Evolutionary conservation across 2,113 vertebrate genomes (phyloP).

Genomic region (Speoplatyrhinus poulsoni): DNA sequence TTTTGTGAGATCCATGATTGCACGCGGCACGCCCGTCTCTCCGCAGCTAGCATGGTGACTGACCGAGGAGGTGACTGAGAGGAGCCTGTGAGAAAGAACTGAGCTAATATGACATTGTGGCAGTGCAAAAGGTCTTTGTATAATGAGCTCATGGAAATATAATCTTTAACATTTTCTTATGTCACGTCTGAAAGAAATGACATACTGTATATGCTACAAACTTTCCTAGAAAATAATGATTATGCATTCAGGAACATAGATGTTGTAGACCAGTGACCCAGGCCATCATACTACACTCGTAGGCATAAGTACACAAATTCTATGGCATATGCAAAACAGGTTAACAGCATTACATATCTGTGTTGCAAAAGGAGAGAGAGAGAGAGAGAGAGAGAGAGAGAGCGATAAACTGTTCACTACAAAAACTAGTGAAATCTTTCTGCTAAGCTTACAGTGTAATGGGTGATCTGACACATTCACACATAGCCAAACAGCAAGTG

Average conservation of each 20-base stretch:
- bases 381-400: too few relatives aligned
- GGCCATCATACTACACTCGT: too few relatives aligned
- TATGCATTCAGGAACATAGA: too few relatives aligned
- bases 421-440: too few relatives aligned
- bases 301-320: too few relatives aligned
- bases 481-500: conserved; percentile 34
- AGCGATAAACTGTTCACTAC: neutral
- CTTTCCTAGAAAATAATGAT: neutral
- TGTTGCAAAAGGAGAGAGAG: too few relatives aligned
- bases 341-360: too few relatives aligned
- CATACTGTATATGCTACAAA: neutral
- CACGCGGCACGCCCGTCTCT: conserved; percentile 60
- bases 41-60: conserved; percentile 61
- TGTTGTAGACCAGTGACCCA: too few relatives aligned
- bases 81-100: neutral
- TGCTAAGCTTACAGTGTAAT: conserved; percentile 10
- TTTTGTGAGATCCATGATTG: conserved; percentile 72
- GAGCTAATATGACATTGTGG: conserved; percentile 47
- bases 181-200: neutral
- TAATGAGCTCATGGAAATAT: neutral
- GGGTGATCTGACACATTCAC: conserved; percentile 58
- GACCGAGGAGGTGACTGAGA: conserved; percentile 47
- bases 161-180: neutral
- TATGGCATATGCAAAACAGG: too few relatives aligned
- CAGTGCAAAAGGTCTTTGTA: conserved; percentile 34